phyloP scores from a whole-genome alignment of 2,888 invertebrate species.

The Coecobrya sp. region DNA sequence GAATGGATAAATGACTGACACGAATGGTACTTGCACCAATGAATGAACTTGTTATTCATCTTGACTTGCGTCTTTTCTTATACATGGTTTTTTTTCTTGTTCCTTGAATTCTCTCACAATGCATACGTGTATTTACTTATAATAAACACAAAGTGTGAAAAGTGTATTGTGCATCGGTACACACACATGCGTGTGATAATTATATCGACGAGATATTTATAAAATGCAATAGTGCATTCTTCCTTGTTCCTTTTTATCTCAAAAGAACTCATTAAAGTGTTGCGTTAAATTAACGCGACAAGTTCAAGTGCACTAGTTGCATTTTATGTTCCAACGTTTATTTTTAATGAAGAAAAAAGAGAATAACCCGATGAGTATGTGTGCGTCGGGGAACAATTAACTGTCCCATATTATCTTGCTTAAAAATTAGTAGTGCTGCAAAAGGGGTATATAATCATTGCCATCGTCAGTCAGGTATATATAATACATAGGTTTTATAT shows the following conservation, averaged over 20 bases:
- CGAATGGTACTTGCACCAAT: slow-evolving; percentile 53
- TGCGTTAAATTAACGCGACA: slow-evolving; percentile 73
- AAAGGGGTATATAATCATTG: neutral
- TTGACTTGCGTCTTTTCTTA: neutral
- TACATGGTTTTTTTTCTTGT: too few species aligned
- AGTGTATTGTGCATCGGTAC: neutral
- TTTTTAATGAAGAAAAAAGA: slow-evolving; percentile 33
- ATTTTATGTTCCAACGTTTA: slow-evolving; percentile 14
- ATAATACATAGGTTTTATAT: slow-evolving; percentile 2
- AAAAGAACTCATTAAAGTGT: slow-evolving; percentile 62
- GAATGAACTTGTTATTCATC: slow-evolving; percentile 69
- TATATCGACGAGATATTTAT: slow-evolving; percentile 55
- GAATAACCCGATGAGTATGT: neutral
- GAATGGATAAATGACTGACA: slow-evolving; percentile 76
- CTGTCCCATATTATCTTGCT: slow-evolving; percentile 46
- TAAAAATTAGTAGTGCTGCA: slow-evolving; percentile 18
- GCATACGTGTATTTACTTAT: neutral
- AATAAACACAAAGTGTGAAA: neutral
- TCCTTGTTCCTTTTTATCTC: neutral
- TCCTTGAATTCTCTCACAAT: neutral
- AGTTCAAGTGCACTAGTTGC: slow-evolving; percentile 61
- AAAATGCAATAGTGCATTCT: slow-evolving; percentile 50
- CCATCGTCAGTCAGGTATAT: neutral
- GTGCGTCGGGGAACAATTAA: slow-evolving; percentile 34
- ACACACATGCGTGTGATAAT: slow-evolving; percentile 17